phyloP scores from a whole-genome alignment of 2,797 vertebrate genomes.

The Peromyscus nudipes region DNA sequence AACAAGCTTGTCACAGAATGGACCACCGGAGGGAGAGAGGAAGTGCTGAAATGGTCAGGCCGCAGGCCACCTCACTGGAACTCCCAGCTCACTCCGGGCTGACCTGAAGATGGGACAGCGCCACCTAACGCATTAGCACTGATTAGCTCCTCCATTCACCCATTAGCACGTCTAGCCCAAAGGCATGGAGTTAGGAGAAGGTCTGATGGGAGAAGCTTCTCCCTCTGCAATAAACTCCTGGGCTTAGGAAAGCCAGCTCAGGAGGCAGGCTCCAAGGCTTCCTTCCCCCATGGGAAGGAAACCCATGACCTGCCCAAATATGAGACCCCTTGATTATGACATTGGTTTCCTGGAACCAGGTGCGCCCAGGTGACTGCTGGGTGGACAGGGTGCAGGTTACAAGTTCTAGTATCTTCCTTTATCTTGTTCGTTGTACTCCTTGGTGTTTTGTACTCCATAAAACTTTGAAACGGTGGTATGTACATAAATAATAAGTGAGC shows the following conservation, averaged over 20 bases:
- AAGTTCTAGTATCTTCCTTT: too few species aligned
- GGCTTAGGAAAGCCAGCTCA: background rate
- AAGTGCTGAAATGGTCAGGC: accelerated
- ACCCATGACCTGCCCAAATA: accelerated
- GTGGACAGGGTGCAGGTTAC: accelerated
- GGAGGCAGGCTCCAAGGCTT: accelerated
- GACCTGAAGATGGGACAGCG: background rate
- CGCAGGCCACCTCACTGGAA: background rate
- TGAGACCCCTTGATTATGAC: background rate
- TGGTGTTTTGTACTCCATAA: accelerated
- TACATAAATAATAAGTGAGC: accelerated
- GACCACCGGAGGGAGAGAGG: background rate
- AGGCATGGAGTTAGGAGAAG: background rate
- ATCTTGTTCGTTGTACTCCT: too few species aligned
- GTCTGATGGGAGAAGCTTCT: too few species aligned
- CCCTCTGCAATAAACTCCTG: background rate
- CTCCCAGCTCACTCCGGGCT: background rate
- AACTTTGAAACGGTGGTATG: accelerated
- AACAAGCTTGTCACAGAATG: background rate
- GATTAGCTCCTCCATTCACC: background rate
- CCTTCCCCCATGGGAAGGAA: background rate
- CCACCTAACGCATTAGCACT: background rate
- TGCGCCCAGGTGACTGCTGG: accelerated
- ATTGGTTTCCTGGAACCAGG: accelerated
- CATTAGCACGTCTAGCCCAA: background rate